Conservation (phyloP, 1,140 invertebrate genomes). For the Meloidogyne chitwoodi region DNA sequence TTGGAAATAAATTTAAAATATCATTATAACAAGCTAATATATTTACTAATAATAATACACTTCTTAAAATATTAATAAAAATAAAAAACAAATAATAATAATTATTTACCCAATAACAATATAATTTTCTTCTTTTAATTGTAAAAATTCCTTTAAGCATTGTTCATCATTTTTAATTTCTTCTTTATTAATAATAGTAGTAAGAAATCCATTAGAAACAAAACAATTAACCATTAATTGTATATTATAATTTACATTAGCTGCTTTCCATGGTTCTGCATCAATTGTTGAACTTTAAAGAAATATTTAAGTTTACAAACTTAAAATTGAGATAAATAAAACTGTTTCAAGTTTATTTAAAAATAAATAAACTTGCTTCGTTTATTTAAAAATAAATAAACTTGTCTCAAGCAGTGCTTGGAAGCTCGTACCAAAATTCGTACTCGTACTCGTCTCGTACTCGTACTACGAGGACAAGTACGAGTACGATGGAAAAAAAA, state of each 20-base stretch:
- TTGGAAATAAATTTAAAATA: conserved; percentile 68
- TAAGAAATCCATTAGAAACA: conserved; percentile 61
- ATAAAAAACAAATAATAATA: neutral
- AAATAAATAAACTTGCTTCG: neutral
- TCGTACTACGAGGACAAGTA: too few relatives aligned
- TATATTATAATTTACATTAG: conserved; percentile 81
- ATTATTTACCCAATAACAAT: conserved; percentile 72
- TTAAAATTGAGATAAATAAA: neutral
- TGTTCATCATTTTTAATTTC: conserved; percentile 21
- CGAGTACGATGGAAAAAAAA: too few relatives aligned
- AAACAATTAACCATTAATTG: conserved; percentile 77
- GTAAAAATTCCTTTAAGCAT: conserved; percentile 2
- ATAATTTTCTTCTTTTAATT: conserved; percentile 44
- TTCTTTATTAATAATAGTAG: neutral
- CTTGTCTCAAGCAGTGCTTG: too few relatives aligned
- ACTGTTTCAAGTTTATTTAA: neutral
- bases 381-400: neutral
- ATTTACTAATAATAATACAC: conserved; percentile 73
- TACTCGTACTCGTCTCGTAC: too few relatives aligned
- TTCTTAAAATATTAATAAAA: conserved; percentile 61
- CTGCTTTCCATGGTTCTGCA: conserved; percentile 84
- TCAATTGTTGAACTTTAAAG: conserved; percentile 69
- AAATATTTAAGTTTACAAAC: neutral
- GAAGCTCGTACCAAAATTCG: too few relatives aligned
- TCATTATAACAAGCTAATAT: conserved; percentile 85